Evolutionary conservation across 2,797 vertebrate genomes (phyloP), one percentile per base, ranked within the genome.

Genomic region (Chelon labrosus): DNA sequence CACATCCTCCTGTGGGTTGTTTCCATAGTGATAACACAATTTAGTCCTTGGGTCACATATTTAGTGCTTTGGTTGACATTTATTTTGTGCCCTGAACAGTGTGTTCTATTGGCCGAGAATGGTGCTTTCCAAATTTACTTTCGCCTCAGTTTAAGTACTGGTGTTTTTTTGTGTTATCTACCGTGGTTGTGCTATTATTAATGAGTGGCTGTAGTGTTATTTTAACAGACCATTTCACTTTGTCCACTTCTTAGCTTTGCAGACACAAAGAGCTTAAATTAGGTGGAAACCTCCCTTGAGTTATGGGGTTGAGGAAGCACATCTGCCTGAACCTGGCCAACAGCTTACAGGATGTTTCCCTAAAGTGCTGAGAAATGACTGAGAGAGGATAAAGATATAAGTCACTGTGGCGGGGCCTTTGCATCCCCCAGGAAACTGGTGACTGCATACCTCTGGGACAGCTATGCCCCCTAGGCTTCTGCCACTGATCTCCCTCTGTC

Each of bases 381-480:
- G 88, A 77, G 85, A 88, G 85, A 82, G 75, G 89, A 93, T 94
- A 91, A 93, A 92, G 90, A 93, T 90, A 84, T 85, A 86, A 92
- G 90, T 81, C 84, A 74, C 17, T 71, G 83, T 84, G 89, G 81
- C 86, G 80, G 76, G 81, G 89, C 75, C 84, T 72, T 46, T 10
- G 65, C 20, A 55, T 90, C 91, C 90, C 90, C 5, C 41, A 90
- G 80, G 89, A 89, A 85, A 86, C 78, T 72, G 80, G 76, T 69
- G 80, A 81, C 85, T 68, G 84, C 78, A 56, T 86, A 63, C 85
- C 83, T 84, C 76, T 84, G 85, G 86, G 89, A 91, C 76, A 85
- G 70, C 51, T 56, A 7, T 75, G 74, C 82, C 83, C 83, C 75
- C 63, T 47, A 88, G 91, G 90, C 88, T 88, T 87, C 86, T 81